phyloP scores from a whole-genome alignment of 2,797 vertebrate species.

The Pogoniulus pusillus region DNA sequence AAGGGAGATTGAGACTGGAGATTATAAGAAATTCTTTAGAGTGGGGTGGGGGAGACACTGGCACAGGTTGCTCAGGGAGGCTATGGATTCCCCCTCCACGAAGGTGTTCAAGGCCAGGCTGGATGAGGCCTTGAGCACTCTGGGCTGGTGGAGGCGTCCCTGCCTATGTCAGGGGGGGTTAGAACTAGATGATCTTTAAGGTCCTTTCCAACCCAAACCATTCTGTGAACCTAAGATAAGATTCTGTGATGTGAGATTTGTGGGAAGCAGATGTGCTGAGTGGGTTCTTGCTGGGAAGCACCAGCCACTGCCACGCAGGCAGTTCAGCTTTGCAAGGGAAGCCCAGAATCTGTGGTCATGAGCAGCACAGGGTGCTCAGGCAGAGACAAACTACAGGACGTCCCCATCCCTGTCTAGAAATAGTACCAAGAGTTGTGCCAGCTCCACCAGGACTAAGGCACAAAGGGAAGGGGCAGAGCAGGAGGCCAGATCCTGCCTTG shows the following conservation, averaged over 20 bases:
- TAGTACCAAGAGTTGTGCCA: fast-evolving
- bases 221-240: background rate
- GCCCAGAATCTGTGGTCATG: fast-evolving
- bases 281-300: background rate
- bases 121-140: too few relatives aligned
- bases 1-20: too few relatives aligned
- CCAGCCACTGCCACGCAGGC: background rate
- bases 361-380: background rate
- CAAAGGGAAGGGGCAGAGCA: background rate
- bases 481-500: background rate
- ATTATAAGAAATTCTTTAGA: too few relatives aligned
- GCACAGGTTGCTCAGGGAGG: too few relatives aligned
- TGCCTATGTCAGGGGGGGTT: too few relatives aligned
- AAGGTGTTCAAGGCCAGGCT: too few relatives aligned
- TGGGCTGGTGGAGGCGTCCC: too few relatives aligned
- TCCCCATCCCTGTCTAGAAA: fast-evolving
- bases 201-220: too few relatives aligned
- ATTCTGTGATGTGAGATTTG: background rate
- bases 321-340: background rate
- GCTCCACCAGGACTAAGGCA: background rate
- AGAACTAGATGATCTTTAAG: too few relatives aligned
- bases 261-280: background rate
- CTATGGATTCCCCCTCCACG: too few relatives aligned
- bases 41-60: too few relatives aligned
- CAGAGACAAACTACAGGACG: background rate